A percentile compares a stretch with the other conserved stretches of the same genome.
Evolutionary conservation across 2,797 vertebrate genomes (phyloP).

Genomic region (Triplophysa yarkandensis): DNA sequence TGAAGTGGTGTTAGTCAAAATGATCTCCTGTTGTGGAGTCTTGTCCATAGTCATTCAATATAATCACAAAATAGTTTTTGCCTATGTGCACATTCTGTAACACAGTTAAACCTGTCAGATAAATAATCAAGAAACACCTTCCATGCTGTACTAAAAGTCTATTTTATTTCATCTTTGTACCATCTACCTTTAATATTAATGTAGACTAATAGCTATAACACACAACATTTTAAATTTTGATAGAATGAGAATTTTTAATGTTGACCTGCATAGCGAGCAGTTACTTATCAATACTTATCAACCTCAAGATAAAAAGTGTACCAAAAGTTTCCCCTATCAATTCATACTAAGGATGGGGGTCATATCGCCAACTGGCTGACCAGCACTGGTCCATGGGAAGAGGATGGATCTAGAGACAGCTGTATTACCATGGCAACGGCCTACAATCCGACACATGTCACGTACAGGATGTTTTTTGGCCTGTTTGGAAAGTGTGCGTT

Average conservation of each 20-base stretch:
- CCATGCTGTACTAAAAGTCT: not conserved
- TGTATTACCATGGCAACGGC: constrained; percentile 73
- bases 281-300: not conserved
- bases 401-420: constrained; percentile 64
- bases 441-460: constrained; percentile 71
- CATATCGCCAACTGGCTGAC: constrained; percentile 17
- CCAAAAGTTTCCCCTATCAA: not conserved
- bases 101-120: not conserved
- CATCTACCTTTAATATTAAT: too few species aligned
- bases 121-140: not conserved
- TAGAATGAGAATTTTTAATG: too few species aligned
- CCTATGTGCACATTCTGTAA: not conserved
- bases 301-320: not conserved
- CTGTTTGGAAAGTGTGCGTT: constrained; percentile 13
- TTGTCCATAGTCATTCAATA: not conserved
- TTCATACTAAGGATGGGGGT: not conserved
- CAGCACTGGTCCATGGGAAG: constrained; percentile 54
- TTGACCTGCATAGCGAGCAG: not conserved
- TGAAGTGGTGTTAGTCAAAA: constrained; percentile 4
- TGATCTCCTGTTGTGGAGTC: not conserved
- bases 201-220: too few species aligned
- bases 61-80: not conserved
- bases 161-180: too few species aligned
- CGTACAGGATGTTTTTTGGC: constrained; percentile 51
- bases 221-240: too few species aligned